phyloP scores from a whole-genome alignment of 2,797 vertebrate species.

The Tokudaia tokunoshimensis region DNA sequence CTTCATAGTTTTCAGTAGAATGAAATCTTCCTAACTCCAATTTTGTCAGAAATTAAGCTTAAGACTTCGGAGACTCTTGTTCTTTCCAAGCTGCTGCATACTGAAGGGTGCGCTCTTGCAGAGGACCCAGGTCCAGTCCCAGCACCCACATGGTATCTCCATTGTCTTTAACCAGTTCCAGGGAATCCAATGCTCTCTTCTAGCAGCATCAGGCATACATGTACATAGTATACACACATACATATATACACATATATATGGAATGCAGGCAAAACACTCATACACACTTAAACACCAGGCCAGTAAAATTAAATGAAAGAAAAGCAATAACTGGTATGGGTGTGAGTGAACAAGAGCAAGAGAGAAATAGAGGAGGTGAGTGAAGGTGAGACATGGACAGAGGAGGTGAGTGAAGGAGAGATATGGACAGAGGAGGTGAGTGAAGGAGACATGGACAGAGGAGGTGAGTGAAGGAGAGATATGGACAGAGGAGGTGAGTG shows the following conservation, averaged over 20 bases:
- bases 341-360: background rate
- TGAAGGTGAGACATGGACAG: no score
- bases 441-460: no score
- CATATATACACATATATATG: rapidly evolving
- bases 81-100: background rate
- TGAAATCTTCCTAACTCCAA: constrained; percentile 43
- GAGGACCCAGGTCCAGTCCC: background rate
- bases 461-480: no score
- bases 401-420: no score
- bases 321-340: background rate
- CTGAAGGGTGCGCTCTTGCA: background rate
- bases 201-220: background rate
- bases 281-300: background rate
- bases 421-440: no score
- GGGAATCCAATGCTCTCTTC: background rate
- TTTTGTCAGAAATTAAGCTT: background rate
- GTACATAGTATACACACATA: background rate
- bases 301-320: background rate
- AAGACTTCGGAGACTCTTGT: background rate
- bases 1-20: background rate
- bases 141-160: background rate
- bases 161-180: background rate
- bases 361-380: background rate
- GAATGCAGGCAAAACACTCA: background rate
- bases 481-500: no score